Base-by-base conservation (phyloP, 2,888 invertebrate genomes). In the Caenorhabditis plicata region DNA sequence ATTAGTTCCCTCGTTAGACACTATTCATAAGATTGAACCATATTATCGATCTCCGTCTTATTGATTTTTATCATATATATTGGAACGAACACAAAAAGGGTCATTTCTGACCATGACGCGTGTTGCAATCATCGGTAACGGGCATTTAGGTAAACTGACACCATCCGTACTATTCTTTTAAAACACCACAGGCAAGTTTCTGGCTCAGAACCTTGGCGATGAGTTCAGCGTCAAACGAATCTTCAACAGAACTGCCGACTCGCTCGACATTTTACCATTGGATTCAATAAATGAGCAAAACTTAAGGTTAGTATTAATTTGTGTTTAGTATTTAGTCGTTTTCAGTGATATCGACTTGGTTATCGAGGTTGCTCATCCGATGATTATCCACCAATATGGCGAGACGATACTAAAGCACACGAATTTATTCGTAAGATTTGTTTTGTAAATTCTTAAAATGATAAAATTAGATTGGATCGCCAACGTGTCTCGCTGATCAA, bases 291-390 rank as follows among this genome's bases (percentile, higher is more conserved):
- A 39, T 22, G 55, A 45, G 5, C 53, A 65, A 19, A 50, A 53
- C 15, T 49, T 73, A 27, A 52, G 48, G 68, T 68, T 13, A 31
- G 23, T 38, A 8, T 23, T 3, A 2, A 8, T 36, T 19, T 38
- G 8, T 36, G 3, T 32, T 32, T 19, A n/a, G 23, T 4, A 13
- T 15, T 5, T 35, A 27, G 3, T 20, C 1, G n/a, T 15, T 43
- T 70, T 52, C 42, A 73, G 74, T 31, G 70, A 61, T 19, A 49
- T 80, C 3, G 75, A 80, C 45, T 44, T 80, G 22, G 70, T 80
- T n/a, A 82, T 86, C 5, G 86, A 86, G 76, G 86, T 86, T 0
- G 84, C 85, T 9, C 85, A 86, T 76, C 86, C 86, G 0, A 73
- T 74, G 15, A 82, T 86, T 9, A 81, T 84, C 11, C 68, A 77